Base-by-base conservation (phyloP, 2,888 invertebrate genomes). In the Colostygia pectinataria region DNA sequence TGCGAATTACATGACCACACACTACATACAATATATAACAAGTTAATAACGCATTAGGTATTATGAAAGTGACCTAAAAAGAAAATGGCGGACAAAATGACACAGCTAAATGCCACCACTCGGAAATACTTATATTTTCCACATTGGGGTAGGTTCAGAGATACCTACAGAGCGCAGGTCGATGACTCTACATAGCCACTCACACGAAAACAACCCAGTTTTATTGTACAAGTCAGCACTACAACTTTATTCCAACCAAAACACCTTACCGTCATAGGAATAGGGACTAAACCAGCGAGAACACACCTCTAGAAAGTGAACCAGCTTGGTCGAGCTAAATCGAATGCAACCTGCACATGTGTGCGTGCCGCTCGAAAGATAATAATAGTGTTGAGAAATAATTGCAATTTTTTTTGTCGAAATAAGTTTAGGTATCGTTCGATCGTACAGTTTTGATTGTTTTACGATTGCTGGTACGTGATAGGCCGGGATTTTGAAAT, bases 101-200 rank as follows among this genome's bases (percentile, higher is more conserved):
- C 71, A 66, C 65, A 65, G 65, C 58, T 57, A 61, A 62, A 57
- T 46, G 44, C 39, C 55, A 62, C 60, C 57, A 61, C 60, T 67
- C 61, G 57, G 64, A 63, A 67, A 68, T 58, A 44, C 27, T 43
- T 52, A 55, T 56, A 83, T 79, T 83, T 83, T 84, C 83, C 78
- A 71, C 66, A 73, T 87, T 87, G 87, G 83, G 87, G 82, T 87
- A 88, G 88, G 88, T 83, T 83, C 72, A 72, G 80, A 77, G 20
- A 20, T 75, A 76, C 78, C 12, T 29, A 76, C 36, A 8, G 42
- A 4, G 25, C 38, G 14, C 40, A n/a, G 86, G 84, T 87, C 87
- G 78, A 75, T 77, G 87, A 85, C 88, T 82, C 60, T 61, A 67
- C 69, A 68, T 44, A 29, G 31, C 25, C 68, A 63, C 72, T 59